Evolutionary conservation across 2,797 vertebrate genomes (phyloP).

Genomic region (Enteromius viviparus): DNA sequence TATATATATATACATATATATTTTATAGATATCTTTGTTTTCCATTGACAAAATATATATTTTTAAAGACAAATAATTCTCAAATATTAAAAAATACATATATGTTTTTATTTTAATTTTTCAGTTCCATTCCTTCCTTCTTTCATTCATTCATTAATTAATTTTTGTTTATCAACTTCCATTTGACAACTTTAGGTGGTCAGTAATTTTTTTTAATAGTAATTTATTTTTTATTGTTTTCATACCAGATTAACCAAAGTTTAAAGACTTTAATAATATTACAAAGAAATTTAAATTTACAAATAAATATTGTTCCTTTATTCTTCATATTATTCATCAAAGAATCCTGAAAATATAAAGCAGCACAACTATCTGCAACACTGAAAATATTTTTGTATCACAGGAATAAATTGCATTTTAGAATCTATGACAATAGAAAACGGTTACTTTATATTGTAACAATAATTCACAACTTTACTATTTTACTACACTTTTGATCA

Average conservation of each 20-base stretch:
- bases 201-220: too few species aligned
- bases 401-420: background rate
- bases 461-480: background rate
- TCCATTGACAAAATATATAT: too few species aligned
- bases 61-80: background rate
- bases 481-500: background rate
- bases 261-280: background rate
- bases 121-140: too few species aligned
- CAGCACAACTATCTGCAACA: background rate
- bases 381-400: background rate
- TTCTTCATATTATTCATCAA: background rate
- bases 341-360: background rate
- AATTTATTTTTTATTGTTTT: too few species aligned
- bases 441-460: background rate
- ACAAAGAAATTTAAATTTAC: too few species aligned
- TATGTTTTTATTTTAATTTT: too few species aligned
- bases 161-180: too few species aligned
- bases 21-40: too few species aligned
- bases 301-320: background rate
- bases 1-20: too few species aligned
- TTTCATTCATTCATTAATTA: too few species aligned
- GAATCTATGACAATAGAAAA: background rate
- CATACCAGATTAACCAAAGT: background rate
- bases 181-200: too few species aligned
- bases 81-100: background rate